Base-by-base conservation (phyloP, 1,140 invertebrate genomes). In the Babylonia areolata region DNA sequence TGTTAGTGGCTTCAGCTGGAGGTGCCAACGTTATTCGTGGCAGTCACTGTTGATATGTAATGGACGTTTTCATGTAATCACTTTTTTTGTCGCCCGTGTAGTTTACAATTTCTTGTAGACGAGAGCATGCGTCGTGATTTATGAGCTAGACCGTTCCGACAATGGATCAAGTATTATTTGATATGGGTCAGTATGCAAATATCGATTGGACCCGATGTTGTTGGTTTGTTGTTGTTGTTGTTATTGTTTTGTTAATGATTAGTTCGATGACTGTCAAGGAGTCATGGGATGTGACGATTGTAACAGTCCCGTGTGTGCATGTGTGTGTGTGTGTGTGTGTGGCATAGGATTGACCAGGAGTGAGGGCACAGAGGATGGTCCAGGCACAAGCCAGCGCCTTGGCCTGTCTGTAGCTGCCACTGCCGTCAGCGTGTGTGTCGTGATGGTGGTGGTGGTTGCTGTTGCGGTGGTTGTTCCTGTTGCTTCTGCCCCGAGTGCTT, bases 171-270 rank as follows among this genome's bases (percentile, higher is more conserved):
- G 2, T 12, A 51, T 9, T 28, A 23, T 12, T 64, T 23, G 58
- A n/a, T 64, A 28, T 64, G 58, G 58, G 58, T 64, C 58, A 64
- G 9, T 64, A 64, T 64, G 58, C 58, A 64, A 64, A 64, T 64
- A n/a, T n/a, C 28, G 5, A 64, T 64, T n/a, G 58, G 58, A n/a
- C 58, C 58, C 58, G 9, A 12, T 23, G 23, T 11, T 64, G 15
- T 64, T n/a, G 9, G 9, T 46, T 46, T 46, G 5, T 46, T 46
- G n/a, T n/a, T n/a, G n/a, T n/a, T n/a, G n/a, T n/a, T 11, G 20
- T 20, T 51, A 20, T 51, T 11, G 20, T 64, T 64, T 64, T 64
- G 5, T n/a, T 0, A 64, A 5, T 3, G 28, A 64, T 64, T 64
- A 64, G 28, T 20, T 64, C 28, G 9, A 28, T 28, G 28, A 23